Percentiles rank a stretch among this genome's conserved stretches.
These are phyloP conservation scores for Pygoscelis adeliae DNA, from an alignment of 2,113 vertebrate genomes.

Conservation along the genomic window DNA sequence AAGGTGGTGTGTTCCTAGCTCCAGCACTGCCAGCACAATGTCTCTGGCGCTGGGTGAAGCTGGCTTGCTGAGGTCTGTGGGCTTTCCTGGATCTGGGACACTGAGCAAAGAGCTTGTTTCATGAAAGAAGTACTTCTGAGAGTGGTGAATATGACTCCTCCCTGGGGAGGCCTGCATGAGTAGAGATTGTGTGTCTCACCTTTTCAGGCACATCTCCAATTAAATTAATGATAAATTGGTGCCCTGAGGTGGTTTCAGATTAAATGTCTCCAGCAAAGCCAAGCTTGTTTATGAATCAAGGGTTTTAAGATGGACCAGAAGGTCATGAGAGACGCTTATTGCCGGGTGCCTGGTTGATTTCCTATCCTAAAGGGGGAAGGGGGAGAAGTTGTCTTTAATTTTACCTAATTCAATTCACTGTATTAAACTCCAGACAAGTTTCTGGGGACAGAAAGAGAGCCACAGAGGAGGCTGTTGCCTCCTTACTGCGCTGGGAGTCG, in stretches of 20 bases:
- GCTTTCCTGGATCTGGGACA: neutral
- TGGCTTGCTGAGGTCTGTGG: neutral
- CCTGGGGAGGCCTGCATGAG: constrained; percentile 8
- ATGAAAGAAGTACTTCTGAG: constrained; percentile 4
- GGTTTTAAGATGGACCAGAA: constrained; percentile 10
- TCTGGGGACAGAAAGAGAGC: neutral
- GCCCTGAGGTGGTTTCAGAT: constrained; percentile 44
- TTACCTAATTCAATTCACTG: neutral
- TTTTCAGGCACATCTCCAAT: constrained; percentile 50
- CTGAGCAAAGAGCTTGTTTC: neutral
- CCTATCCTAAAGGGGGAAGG: neutral
- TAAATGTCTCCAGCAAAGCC: constrained; percentile 19
- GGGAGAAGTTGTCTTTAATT: neutral
- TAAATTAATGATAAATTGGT: constrained; percentile 57
- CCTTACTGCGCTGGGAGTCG: neutral
- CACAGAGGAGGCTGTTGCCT: neutral
- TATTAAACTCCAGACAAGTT: neutral
- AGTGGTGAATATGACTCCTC: constrained; percentile 35
- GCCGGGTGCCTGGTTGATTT: neutral
- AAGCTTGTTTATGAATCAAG: constrained; percentile 21
- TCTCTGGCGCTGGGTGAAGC: neutral
- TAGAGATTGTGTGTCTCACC: constrained; percentile 21
- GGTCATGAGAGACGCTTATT: neutral
- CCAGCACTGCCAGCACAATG: neutral
- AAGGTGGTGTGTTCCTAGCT: neutral